A percentile compares a stretch with the other conserved stretches of the same genome.
Conservation (phyloP, 2,888 invertebrate species). For the Acleris emargana region DNA sequence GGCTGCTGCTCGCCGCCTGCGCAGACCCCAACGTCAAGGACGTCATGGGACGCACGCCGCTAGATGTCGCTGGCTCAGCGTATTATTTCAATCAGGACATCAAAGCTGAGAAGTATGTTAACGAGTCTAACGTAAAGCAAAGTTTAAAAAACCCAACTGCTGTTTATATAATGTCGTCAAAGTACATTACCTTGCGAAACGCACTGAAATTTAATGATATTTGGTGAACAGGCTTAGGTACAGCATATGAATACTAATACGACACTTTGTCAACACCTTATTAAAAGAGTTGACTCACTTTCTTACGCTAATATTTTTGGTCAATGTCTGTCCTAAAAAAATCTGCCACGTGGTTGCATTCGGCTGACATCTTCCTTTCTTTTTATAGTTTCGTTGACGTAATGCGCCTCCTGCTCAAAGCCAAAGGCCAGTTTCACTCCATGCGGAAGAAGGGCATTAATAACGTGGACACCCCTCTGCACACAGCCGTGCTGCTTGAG, state of each 20-base stretch:
- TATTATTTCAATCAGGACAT: slow-evolving; percentile 58
- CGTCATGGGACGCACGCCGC: slow-evolving; percentile 68
- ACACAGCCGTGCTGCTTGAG: slow-evolving; percentile 77
- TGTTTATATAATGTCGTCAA: no score
- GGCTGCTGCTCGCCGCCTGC: slow-evolving; percentile 76
- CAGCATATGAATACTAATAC: no score
- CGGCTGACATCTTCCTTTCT: background rate
- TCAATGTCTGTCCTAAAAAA: no score
- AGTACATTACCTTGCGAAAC: no score
- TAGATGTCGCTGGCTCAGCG: slow-evolving; percentile 78
- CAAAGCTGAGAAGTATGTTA: slow-evolving; percentile 41
- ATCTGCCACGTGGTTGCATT: no score
- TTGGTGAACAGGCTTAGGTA: no score
- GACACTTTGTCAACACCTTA: no score
- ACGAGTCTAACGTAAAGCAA: no score
- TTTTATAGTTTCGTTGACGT: slow-evolving; percentile 57
- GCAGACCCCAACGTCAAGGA: slow-evolving; percentile 75
- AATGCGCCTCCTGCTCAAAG: slow-evolving; percentile 58
- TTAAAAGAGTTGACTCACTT: no score
- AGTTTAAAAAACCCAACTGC: no score
- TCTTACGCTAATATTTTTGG: no score
- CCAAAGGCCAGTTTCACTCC: slow-evolving; percentile 55
- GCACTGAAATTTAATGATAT: no score
- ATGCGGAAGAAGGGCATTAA: slow-evolving; percentile 51
- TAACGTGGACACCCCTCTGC: slow-evolving; percentile 72